phyloP scores from a whole-genome alignment of 2,797 vertebrate species.

The Falco cherrug region DNA sequence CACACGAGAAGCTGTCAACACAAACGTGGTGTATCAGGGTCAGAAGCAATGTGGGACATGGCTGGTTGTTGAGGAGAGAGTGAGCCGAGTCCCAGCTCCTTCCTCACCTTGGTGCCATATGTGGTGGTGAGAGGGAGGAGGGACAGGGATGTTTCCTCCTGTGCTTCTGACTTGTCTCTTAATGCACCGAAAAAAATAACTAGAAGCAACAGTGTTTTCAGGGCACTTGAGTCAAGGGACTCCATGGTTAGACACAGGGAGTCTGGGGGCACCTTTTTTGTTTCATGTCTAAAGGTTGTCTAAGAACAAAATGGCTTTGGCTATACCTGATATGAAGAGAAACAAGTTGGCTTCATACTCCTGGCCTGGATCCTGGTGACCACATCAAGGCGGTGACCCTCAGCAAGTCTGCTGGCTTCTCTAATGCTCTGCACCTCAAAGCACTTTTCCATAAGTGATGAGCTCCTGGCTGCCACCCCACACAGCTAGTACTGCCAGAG shows the following conservation, averaged over 20 bases:
- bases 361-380: not conserved
- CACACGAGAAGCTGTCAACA: not conserved
- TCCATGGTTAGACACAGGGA: not conserved
- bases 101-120: not conserved
- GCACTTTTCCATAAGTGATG: not conserved
- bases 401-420: not conserved
- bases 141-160: not conserved
- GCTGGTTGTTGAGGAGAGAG: not conserved
- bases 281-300: not conserved
- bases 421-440: not conserved
- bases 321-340: not conserved
- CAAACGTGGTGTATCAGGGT: not conserved
- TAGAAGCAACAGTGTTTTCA: not conserved
- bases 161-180: not conserved
- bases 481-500: not conserved
- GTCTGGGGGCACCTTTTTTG: not conserved
- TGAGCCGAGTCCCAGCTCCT: not conserved
- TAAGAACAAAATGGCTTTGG: not conserved
- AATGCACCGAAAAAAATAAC: not conserved
- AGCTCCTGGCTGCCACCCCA: accelerated
- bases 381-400: not conserved
- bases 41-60: not conserved
- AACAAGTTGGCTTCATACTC: not conserved
- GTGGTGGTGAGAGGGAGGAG: not conserved
- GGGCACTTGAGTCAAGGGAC: not conserved